Evolutionary conservation across 2,797 vertebrate genomes (phyloP).

Genomic region (Paedocypris micromegethes): DNA sequence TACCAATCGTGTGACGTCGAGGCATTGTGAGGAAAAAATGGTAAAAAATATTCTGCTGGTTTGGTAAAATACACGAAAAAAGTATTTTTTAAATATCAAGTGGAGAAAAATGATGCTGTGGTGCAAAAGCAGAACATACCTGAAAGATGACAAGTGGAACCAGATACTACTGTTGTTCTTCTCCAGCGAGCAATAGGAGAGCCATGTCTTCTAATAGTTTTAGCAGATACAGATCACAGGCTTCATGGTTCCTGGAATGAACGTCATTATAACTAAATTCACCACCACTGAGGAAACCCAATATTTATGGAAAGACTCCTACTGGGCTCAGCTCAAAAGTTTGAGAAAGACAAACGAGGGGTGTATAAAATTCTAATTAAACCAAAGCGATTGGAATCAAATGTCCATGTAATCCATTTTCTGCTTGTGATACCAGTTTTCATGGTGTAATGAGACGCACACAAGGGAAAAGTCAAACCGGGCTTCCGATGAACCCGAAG

Average conservation of each 20-base stretch:
- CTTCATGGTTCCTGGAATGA: slow-evolving; percentile 61
- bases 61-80: no score
- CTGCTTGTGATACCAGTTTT: slow-evolving; percentile 4
- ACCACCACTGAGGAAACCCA: slow-evolving; percentile 43
- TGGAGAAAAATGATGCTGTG: slow-evolving; percentile 20
- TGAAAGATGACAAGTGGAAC: slow-evolving; percentile 46
- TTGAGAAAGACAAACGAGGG: slow-evolving; percentile 48
- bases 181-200: slow-evolving; percentile 53
- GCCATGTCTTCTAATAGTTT: slow-evolving; percentile 56
- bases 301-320: slow-evolving; percentile 32
- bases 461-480: not conserved
- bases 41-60: no score
- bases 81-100: not conserved
- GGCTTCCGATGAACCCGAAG: not conserved
- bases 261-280: slow-evolving; percentile 54
- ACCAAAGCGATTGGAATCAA: slow-evolving; percentile 6
- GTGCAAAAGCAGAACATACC: slow-evolving; percentile 17
- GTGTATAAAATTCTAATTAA: slow-evolving; percentile 5
- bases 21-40: no score
- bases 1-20: not conserved
- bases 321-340: slow-evolving; percentile 42
- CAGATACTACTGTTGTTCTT: slow-evolving; percentile 49
- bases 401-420: slow-evolving; percentile 14
- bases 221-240: slow-evolving; percentile 58
- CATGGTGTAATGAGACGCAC: slow-evolving; percentile 1